Base-by-base conservation (phyloP, 2,797 vertebrate species). In the Peromyscus eremicus region DNA sequence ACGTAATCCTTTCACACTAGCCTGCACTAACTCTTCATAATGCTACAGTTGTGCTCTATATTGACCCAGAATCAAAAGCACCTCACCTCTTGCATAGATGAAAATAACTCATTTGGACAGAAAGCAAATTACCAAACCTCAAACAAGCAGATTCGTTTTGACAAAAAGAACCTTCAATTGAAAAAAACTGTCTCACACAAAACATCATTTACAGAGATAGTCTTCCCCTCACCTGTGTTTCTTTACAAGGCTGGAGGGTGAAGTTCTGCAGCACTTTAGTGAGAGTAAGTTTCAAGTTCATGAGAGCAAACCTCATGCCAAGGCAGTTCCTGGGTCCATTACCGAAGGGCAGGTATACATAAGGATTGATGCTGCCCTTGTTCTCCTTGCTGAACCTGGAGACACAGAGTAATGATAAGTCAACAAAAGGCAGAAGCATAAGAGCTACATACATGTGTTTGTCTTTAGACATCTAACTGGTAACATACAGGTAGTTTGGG, bases 271-370 rank as follows among this genome's bases (percentile, higher is more conserved):
- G 93, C 1, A 99, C 80, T 91, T 98, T 94, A 16, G 91, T 4
- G 0, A 99, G 11, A 13, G 97, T 98, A 10, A 99, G 76, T 98
- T 99, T 99, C 96, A 99, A 98, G 93, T 88, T 97, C 94, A 99
- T 77, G 19, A 99, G 37, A 13, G 99, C 99, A 96, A 99, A 99
- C 62, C 99, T 97, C 99, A 99, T 99, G 88, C 99, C 99, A 0
- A 99, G 97, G 96, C 99, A 99, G 98, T 99, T 99, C 88, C 99
- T 99, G 89, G 99, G 99, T 0, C 99, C 99, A 1, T 98, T 97
- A 92, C 99, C 99, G 76, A 99, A 99, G 23, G 99, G 99, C 79
- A 99, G 92, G 88, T 98, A 99, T 0, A 96, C n/a, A 29, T 99
- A 99, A 0, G 98, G 99, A 85, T 99, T 98, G 0, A 99, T 96